These are phyloP conservation scores for Conus ventricosus DNA, from an alignment of 1,140 invertebrate species.

Conservation along the genomic window DNA sequence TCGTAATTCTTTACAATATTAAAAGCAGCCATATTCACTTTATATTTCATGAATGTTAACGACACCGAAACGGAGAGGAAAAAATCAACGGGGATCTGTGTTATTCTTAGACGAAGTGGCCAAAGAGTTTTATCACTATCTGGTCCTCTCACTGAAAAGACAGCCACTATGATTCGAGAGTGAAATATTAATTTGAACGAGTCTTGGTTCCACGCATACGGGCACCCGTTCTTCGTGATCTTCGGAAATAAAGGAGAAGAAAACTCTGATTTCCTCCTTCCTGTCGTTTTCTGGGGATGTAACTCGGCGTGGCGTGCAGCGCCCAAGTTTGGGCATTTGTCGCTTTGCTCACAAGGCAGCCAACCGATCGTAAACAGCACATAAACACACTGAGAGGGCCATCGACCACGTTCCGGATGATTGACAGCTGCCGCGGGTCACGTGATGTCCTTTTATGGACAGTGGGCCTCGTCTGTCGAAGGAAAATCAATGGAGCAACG, in stretches of 20 bases:
- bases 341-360: conserved; percentile 1
- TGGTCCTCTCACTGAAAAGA: too few relatives aligned
- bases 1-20: too few relatives aligned
- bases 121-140: too few relatives aligned
- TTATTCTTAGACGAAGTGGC: too few relatives aligned
- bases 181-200: too few relatives aligned
- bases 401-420: conserved; percentile 35
- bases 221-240: too few relatives aligned
- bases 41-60: too few relatives aligned
- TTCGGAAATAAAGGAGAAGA: neutral
- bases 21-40: too few relatives aligned
- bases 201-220: too few relatives aligned
- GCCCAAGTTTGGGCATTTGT: conserved; percentile 32
- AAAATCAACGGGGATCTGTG: too few relatives aligned
- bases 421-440: conserved; percentile 41
- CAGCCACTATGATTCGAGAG: too few relatives aligned
- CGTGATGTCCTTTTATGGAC: conserved; percentile 41
- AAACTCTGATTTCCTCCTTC: neutral
- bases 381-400: conserved; percentile 20
- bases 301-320: conserved; percentile 19
- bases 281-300: conserved; percentile 3
- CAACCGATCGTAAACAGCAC: conserved; percentile 20
- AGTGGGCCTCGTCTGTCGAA: neutral
- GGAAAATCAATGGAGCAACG: conserved; percentile 36
- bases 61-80: too few relatives aligned